Evolutionary conservation across 2,888 invertebrate genomes (phyloP).

Genomic region (Scaptomyza flava): DNA sequence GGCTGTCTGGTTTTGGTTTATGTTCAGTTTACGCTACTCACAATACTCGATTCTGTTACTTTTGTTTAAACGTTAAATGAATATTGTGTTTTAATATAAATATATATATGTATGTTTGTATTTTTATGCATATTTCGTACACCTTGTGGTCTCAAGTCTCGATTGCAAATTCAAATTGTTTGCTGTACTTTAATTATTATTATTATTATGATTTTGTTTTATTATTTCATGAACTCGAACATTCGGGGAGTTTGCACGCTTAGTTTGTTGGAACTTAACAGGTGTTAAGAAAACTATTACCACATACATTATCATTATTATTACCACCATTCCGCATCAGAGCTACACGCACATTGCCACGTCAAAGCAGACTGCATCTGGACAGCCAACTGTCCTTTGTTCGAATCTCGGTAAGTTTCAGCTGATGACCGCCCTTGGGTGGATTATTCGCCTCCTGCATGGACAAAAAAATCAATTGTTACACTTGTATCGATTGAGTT

Average conservation of each 20-base stretch:
- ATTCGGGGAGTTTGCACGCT: slow-evolving; percentile 46
- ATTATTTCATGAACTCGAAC: slow-evolving; percentile 57
- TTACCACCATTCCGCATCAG: slow-evolving; percentile 77
- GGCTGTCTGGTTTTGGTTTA: slow-evolving; percentile 22
- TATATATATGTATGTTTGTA: slow-evolving; percentile 10
- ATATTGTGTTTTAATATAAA: slow-evolving; percentile 57
- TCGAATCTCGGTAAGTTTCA: slow-evolving; percentile 91
- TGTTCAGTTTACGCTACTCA: slow-evolving; percentile 25
- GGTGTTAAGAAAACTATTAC: slow-evolving; percentile 83
- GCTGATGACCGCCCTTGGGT: slow-evolving; percentile 92
- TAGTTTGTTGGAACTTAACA: slow-evolving; percentile 72
- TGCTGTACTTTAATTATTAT: slow-evolving; percentile 44
- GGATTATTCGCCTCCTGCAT: slow-evolving; percentile 95
- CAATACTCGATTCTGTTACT: slow-evolving; percentile 48
- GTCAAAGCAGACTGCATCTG: slow-evolving; percentile 95
- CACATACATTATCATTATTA: slow-evolving; percentile 74
- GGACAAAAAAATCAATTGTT: slow-evolving; percentile 15
- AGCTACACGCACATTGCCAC: slow-evolving; percentile 83
- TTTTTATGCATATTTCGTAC: slow-evolving; percentile 62
- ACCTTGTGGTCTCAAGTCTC: slow-evolving; percentile 48
- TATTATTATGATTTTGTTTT: slow-evolving; percentile 49
- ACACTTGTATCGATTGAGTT: background rate
- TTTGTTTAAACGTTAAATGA: slow-evolving; percentile 53
- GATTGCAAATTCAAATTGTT: slow-evolving; percentile 59
- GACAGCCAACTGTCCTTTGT: slow-evolving; percentile 94